Base-by-base conservation (phyloP, 2,113 vertebrate genomes). In the Oncorhynchus clarkii region DNA sequence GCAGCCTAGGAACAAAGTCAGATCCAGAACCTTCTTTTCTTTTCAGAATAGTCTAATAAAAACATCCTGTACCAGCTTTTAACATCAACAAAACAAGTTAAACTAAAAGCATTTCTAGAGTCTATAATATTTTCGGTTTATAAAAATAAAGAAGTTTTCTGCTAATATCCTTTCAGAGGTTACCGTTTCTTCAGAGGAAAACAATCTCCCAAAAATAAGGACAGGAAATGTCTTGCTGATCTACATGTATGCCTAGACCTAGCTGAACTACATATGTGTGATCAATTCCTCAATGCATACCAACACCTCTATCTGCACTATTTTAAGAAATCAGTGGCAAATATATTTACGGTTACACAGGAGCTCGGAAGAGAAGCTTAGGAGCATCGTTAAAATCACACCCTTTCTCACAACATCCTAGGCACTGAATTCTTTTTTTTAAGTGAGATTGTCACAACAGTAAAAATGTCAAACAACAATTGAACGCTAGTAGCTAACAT, bases 391-490 rank as follows among this genome's bases (percentile, higher is more conserved):
- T 45, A 29, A 16, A 22, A 68, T 68, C 16, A 57, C 24, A 69
- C 26, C 49, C 22, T 59, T 31, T 48, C 14, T 57, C 76, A 67
- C 69, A 66, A 31, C 69, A 29, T 54, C 62, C 75, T 57, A 49
- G 13, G 18, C 31, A 45, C 20, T 31, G 70, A 51, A 77, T 66
- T 57, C 5, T 67, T 49, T 72, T 72, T 70, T 29, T 27, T 4
- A 39, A 62, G 31, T n/a, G 57, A 57, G 34, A 60, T 65, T 39
- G 11, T 73, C 60, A 39, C 13, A 73, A 64, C 24, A 73, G 29
- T 62, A 60, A 22, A 20, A 54, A 14, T 73, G 59, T 4, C 6
- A 57, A 57, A 57, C 34, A 34, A 34, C 34, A 34, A 34, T 34
- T 34, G 34, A 34, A 34, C 34, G 34, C 59, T 24, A 62, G 59